A percentile compares a stretch with the other conserved stretches of the same genome.
phyloP scores from a whole-genome alignment of 2,113 vertebrate genomes.

The Tor tambroides region DNA sequence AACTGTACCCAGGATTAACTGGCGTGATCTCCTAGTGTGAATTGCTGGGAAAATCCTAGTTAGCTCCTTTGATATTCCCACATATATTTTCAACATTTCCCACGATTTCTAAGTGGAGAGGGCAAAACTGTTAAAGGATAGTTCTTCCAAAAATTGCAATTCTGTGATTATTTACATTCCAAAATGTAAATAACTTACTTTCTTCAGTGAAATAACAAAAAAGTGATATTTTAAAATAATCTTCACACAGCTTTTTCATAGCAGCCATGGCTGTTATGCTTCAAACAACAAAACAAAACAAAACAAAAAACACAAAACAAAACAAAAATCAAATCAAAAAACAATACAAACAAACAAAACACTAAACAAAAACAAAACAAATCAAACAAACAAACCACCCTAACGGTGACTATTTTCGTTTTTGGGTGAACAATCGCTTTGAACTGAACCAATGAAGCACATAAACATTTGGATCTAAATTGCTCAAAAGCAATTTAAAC shows the following conservation, averaged over 20 bases:
- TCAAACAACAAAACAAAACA: too few relatives aligned
- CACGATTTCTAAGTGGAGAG: not conserved
- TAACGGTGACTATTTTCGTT: not conserved
- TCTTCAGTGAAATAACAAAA: not conserved
- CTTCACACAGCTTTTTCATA: not conserved
- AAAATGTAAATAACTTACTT: not conserved
- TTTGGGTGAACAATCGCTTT: not conserved
- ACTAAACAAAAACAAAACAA: not conserved
- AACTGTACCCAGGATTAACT: constrained; percentile 19
- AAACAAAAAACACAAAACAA: too few relatives aligned
- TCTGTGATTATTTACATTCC: not conserved
- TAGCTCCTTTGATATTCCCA: constrained; percentile 23
- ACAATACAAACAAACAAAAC: not conserved
- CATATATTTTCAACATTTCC: not conserved
- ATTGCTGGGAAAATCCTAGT: constrained; percentile 29
- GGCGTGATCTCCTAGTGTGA: not conserved
- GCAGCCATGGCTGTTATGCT: too few relatives aligned
- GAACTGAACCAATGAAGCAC: not conserved
- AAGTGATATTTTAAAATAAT: not conserved
- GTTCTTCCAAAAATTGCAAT: not conserved
- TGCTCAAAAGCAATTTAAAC: not conserved
- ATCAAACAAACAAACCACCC: too few relatives aligned
- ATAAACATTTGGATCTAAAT: not conserved
- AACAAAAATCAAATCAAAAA: too few relatives aligned
- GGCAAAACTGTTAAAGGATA: not conserved